These are phyloP conservation scores for Papilio xuthus DNA, from an alignment of 1,140 invertebrate species.

Conservation along the genomic window DNA sequence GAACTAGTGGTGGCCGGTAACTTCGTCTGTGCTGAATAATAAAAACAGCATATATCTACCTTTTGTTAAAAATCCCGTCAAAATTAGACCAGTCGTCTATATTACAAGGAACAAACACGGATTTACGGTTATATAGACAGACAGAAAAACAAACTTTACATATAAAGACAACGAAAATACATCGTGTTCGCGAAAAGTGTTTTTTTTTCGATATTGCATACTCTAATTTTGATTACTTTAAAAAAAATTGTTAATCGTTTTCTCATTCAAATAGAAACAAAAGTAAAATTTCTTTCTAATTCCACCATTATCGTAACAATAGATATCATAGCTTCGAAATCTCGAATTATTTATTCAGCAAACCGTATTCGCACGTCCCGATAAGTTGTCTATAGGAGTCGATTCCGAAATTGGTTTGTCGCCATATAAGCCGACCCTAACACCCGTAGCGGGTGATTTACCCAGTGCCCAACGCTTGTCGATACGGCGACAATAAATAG, in stretches of 20 bases:
- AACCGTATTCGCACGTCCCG: conserved; percentile 35
- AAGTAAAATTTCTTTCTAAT: background rate
- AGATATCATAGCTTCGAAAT: conserved; percentile 30
- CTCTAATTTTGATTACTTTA: background rate
- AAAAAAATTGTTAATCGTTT: background rate
- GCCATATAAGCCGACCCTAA: conserved; percentile 49
- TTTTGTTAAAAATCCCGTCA: no score
- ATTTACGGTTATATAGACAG: no score
- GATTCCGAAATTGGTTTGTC: conserved; percentile 46
- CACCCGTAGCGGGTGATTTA: conserved; percentile 48
- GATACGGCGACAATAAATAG: conserved; percentile 62
- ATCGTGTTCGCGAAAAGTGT: no score
- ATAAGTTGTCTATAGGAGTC: conserved; percentile 43
- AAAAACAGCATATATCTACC: no score
- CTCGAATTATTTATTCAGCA: conserved; percentile 37
- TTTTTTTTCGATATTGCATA: no score
- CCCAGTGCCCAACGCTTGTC: conserved; percentile 45
- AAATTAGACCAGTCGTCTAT: no score
- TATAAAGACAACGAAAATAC: no score
- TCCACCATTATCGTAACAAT: background rate
- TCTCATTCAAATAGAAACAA: background rate
- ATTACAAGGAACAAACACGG: no score
- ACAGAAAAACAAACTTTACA: no score
- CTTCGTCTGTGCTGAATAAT: no score
- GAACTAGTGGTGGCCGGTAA: no score